Evolutionary conservation across 2,797 vertebrate genomes (phyloP), one percentile per base, ranked within the genome.

Genomic region (Glossophaga mutica): DNA sequence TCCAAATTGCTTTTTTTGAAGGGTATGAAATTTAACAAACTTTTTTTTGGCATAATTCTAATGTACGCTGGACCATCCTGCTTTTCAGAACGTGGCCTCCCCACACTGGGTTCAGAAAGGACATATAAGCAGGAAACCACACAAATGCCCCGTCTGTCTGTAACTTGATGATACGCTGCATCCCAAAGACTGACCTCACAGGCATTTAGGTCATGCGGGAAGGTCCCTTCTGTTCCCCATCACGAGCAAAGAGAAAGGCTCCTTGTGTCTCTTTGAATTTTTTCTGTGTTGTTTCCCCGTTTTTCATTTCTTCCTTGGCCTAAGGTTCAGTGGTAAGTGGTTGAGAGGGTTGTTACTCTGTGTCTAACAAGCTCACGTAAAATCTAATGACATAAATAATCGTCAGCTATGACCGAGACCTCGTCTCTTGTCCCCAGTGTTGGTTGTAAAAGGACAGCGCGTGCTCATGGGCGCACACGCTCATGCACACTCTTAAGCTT

Each of bases 341-440:
- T 24, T 87, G 87, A 88, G 52, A 57, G 84, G 73, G 87, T 29
- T 68, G 94, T 97, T 96, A 32, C 44, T 90, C 90, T 37, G 71
- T 70, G 82, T 94, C 94, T 97, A 93, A 95, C 37, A 96, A 52
- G 65, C 87, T 48, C 34, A 8, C 42, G 44, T 90, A 95, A 95
- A 90, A 78, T 50, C 44, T 67, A 59, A 34, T 79, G 95, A 92
- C 81, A 62, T 89, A 73, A 97, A 48, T 91, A 91, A 83, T 44
- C 62, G 92, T 96, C 50, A 93, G 70, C 81, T 95, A 1, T 71
- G 83, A 44, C 91, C 7, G 2, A 90, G 59, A 59, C 65, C 67
- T 90, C 78, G 87, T 81, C 71, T 59, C 86, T 67, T 74, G 50
- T 65, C 62, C 83, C 84, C 48, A 3, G 42, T 18, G 65, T 90